Evolutionary conservation across 2,113 vertebrate genomes (phyloP).

Genomic region (Naja naja): DNA sequence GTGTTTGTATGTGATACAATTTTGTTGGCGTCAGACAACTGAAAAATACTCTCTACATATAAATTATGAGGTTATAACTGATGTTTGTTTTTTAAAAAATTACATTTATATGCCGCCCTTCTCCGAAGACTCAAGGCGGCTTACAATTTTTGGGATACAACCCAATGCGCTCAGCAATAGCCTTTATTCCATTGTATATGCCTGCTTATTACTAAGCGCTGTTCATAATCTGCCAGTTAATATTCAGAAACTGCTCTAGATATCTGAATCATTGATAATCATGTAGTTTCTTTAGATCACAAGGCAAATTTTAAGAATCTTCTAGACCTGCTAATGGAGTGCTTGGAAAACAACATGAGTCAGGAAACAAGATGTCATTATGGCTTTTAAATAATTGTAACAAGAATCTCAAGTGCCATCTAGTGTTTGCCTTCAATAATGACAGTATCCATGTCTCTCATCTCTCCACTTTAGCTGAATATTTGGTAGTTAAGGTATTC

Average conservation of each 20-base stretch:
- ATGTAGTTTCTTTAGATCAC: background rate
- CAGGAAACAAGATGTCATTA: background rate
- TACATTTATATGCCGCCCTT: too few relatives aligned
- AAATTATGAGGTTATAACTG: background rate
- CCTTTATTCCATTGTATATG: too few relatives aligned
- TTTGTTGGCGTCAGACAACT: background rate
- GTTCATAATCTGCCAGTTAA: background rate
- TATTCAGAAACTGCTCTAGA: background rate
- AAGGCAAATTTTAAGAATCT: background rate
- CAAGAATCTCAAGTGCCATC: background rate
- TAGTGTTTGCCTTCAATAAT: background rate
- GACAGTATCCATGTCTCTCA: background rate
- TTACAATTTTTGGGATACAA: too few relatives aligned
- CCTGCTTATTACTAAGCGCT: too few relatives aligned
- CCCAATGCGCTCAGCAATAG: too few relatives aligned
- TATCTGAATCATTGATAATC: background rate
- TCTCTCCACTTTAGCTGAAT: background rate
- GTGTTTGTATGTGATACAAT: background rate
- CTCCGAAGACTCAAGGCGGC: too few relatives aligned
- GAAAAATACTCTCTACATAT: background rate
- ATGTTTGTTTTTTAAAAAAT: too few relatives aligned
- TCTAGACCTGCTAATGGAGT: background rate
- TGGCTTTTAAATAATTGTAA: background rate
- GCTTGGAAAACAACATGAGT: background rate
- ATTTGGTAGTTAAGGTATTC: background rate